These are phyloP conservation scores for Lophius piscatorius DNA, from an alignment of 2,113 vertebrate genomes.

Conservation along the genomic window DNA sequence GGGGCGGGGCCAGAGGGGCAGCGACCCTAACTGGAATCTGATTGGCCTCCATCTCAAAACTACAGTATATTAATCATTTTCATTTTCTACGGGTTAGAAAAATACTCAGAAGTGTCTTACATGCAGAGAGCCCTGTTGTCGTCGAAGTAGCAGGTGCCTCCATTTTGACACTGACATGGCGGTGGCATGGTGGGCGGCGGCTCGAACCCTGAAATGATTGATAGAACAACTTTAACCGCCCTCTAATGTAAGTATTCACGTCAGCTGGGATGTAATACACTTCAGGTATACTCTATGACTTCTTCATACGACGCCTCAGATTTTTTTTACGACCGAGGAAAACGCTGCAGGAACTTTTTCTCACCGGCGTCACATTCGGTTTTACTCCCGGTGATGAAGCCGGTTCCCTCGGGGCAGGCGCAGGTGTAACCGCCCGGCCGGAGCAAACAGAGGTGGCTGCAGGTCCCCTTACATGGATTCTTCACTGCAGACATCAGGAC, in stretches of 20 bases:
- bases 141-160: slow-evolving; percentile 76
- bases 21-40: too few relatives aligned
- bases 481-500: slow-evolving; percentile 55
- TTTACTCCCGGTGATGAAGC: slow-evolving; percentile 63
- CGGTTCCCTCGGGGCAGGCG: slow-evolving; percentile 75
- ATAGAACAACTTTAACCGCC: too few relatives aligned
- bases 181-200: slow-evolving; percentile 73
- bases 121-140: slow-evolving; percentile 74
- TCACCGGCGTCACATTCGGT: slow-evolving; percentile 75
- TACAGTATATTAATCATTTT: too few relatives aligned
- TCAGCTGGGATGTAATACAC: too few relatives aligned
- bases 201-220: slow-evolving; percentile 55
- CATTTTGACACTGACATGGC: slow-evolving; percentile 73
- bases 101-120: slow-evolving; percentile 43
- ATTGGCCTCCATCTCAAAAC: too few relatives aligned
- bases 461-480: slow-evolving; percentile 75
- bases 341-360: not conserved
- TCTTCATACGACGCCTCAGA: too few relatives aligned
- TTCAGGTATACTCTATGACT: too few relatives aligned
- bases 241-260: too few relatives aligned
- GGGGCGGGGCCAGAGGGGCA: too few relatives aligned
- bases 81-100: not conserved
- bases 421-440: slow-evolving; percentile 74
- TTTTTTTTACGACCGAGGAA: too few relatives aligned
- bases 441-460: slow-evolving; percentile 78